Evolutionary conservation across 2,113 vertebrate genomes (phyloP).

Genomic region (Trochalopteron elliotii): DNA sequence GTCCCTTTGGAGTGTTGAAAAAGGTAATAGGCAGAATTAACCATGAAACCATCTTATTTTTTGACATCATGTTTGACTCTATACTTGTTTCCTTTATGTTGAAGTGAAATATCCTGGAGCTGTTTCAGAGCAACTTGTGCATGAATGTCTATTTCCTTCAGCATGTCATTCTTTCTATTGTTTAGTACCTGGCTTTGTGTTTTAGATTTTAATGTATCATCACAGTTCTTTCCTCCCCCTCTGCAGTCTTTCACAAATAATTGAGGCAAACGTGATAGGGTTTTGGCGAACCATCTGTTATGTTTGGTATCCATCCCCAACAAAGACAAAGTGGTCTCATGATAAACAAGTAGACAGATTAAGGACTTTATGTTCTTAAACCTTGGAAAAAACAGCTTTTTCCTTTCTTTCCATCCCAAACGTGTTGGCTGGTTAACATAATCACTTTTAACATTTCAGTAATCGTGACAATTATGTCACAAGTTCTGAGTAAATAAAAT

Average conservation of each 20-base stretch:
- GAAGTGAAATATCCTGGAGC: neutral
- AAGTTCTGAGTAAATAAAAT: neutral
- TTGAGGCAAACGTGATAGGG: constrained; percentile 2
- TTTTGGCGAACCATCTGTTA: constrained; percentile 34
- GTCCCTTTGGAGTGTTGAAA: neutral
- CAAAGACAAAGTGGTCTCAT: constrained; percentile 5
- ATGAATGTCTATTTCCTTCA: neutral
- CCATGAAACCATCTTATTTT: neutral
- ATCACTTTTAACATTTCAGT: neutral
- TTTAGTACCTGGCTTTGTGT: constrained; percentile 1
- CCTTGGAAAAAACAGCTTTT: neutral
- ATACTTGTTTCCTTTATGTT: neutral
- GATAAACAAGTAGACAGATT: constrained; percentile 41
- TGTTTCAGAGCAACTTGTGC: neutral
- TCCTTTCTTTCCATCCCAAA: neutral
- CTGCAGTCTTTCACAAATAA: constrained; percentile 27
- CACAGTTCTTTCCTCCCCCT: neutral
- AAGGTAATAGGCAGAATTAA: neutral
- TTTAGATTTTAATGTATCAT: neutral
- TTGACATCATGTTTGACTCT: neutral
- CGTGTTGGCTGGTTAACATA: neutral
- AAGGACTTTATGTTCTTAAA: constrained; percentile 45
- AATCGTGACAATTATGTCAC: neutral
- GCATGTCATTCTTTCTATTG: neutral
- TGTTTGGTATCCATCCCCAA: neutral